Percentiles rank a stretch among this genome's conserved stretches.
phyloP scores from a whole-genome alignment of 2,113 vertebrate species.

The Cheirogaleus medius region DNA sequence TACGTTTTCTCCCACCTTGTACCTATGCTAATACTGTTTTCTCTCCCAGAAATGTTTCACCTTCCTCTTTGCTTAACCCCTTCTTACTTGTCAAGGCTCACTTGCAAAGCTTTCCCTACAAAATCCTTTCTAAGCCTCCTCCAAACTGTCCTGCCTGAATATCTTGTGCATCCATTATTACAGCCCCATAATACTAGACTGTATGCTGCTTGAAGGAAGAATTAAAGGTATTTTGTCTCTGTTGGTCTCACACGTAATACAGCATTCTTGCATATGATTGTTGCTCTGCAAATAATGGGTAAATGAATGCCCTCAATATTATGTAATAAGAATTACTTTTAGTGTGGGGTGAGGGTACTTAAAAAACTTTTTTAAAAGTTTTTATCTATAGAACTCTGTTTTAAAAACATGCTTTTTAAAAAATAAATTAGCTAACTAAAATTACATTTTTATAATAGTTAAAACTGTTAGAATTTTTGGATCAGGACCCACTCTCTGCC shows the following conservation, averaged over 20 bases:
- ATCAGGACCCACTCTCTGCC: not conserved
- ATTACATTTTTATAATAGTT: slow-evolving; percentile 31
- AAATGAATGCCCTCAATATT: not conserved
- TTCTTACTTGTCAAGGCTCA: not conserved
- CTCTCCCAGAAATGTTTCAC: not conserved
- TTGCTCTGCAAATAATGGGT: not conserved
- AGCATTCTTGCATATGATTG: not conserved
- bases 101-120: not conserved
- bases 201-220: not conserved
- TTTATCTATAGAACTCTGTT: not conserved
- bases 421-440: not conserved
- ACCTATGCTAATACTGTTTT: not conserved
- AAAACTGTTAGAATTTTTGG: not conserved
- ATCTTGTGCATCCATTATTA: not conserved
- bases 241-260: not conserved
- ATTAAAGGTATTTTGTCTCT: not conserved
- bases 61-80: not conserved
- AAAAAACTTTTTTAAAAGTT: not conserved
- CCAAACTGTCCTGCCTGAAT: not conserved
- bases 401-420: not conserved
- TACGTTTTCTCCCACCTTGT: not conserved
- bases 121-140: not conserved
- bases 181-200: not conserved
- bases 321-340: slow-evolving; percentile 29
- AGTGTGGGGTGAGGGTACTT: not conserved